Conservation (phyloP, 2,888 invertebrate species). For the Eueremaeus valkanovi region DNA sequence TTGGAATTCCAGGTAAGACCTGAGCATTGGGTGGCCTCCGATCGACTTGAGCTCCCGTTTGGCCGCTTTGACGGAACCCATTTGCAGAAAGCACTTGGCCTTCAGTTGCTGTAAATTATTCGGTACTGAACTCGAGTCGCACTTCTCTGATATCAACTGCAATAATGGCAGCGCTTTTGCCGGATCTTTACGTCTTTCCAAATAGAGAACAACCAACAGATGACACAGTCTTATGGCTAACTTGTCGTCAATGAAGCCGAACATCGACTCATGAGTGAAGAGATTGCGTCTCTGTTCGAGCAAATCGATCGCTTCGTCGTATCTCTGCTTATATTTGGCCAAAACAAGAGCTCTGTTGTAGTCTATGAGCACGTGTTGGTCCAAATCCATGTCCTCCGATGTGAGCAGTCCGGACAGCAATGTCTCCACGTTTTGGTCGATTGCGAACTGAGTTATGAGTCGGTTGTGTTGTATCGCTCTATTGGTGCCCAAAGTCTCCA, state of each 20-base stretch:
- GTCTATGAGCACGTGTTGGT: slow-evolving; percentile 34
- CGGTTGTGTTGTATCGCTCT: slow-evolving; percentile 32
- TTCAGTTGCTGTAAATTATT: slow-evolving; percentile 39
- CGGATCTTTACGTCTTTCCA: slow-evolving; percentile 21
- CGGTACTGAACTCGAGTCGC: slow-evolving; percentile 2
- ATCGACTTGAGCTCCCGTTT: slow-evolving; percentile 53
- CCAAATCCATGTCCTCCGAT: slow-evolving; percentile 26
- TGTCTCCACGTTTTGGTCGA: slow-evolving; percentile 23
- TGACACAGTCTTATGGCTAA: slow-evolving; percentile 18
- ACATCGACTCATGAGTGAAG: not conserved
- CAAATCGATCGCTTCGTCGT: slow-evolving; percentile 33
- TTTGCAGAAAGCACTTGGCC: slow-evolving; percentile 60
- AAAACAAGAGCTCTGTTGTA: slow-evolving; percentile 34
- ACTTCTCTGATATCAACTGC: slow-evolving; percentile 14
- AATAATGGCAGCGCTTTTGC: slow-evolving; percentile 23
- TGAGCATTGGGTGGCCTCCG: slow-evolving; percentile 46
- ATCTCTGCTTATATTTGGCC: slow-evolving; percentile 28
- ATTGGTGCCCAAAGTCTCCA: slow-evolving; percentile 27
- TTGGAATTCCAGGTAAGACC: slow-evolving; percentile 64
- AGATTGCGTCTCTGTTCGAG: slow-evolving; percentile 33
- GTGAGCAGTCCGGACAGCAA: slow-evolving; percentile 8
- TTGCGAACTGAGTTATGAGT: slow-evolving; percentile 29
- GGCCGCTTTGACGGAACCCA: slow-evolving; percentile 55
- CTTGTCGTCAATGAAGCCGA: slow-evolving; percentile 27
- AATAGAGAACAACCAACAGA: slow-evolving; percentile 29